Evolutionary conservation across 2,113 vertebrate species (phyloP).

Genomic region (Cyphomyrus plagiostoma): DNA sequence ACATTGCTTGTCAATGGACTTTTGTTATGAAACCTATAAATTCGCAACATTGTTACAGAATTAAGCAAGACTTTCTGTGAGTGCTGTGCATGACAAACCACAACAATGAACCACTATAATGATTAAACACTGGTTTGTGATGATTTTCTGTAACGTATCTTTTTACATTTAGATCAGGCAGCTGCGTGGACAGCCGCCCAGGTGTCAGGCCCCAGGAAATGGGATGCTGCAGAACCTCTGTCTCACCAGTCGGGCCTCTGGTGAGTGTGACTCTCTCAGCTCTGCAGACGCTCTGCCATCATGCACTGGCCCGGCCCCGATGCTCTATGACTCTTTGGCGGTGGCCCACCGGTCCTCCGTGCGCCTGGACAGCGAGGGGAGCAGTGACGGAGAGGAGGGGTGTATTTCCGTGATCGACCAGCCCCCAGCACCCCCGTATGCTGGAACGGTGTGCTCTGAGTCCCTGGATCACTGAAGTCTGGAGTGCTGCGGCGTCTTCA

Average conservation of each 20-base stretch:
- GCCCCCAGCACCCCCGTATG: conserved; percentile 51
- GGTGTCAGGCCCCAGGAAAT: conserved; percentile 58
- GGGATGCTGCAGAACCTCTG: conserved; percentile 67
- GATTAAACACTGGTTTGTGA: not conserved
- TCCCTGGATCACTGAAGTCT: conserved; percentile 52
- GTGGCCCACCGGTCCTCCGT: conserved; percentile 59
- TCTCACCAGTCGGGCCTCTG: conserved; percentile 68
- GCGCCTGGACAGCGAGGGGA: conserved; percentile 78
- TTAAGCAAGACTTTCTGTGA: not conserved
- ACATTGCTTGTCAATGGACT: not conserved
- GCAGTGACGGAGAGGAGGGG: conserved; percentile 63
- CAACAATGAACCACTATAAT: not conserved
- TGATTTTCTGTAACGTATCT: conserved; percentile 6
- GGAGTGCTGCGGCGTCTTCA: not conserved
- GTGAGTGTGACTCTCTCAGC: conserved; percentile 82
- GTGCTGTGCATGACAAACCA: not conserved
- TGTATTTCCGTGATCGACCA: conserved; percentile 30
- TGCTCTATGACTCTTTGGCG: conserved; percentile 66
- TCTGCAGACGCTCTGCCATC: conserved; percentile 83
- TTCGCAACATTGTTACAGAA: not conserved
- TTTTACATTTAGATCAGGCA: conserved; percentile 66
- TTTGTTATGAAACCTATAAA: not conserved
- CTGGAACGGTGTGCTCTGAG: conserved; percentile 57
- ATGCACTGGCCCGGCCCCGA: conserved; percentile 62
- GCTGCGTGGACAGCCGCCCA: conserved; percentile 68